phyloP scores from a whole-genome alignment of 2,888 invertebrate species.

The Colletes collaris region DNA sequence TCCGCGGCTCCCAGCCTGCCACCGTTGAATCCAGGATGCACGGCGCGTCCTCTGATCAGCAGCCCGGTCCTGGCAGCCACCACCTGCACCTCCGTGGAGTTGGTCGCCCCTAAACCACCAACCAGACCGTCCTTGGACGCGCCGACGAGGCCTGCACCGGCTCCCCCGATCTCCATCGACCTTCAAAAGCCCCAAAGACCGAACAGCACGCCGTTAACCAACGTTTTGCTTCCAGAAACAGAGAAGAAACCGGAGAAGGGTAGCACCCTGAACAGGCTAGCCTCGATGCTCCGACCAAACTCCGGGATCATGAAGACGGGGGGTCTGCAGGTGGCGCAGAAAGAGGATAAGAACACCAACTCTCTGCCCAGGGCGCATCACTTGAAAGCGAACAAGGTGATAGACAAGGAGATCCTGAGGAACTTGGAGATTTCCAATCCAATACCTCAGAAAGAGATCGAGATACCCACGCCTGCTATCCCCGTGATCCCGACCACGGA shows the following conservation, averaged over 20 bases:
- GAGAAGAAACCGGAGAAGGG: conserved; percentile 82
- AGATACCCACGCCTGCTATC: conserved; percentile 85
- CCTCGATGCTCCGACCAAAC: conserved; percentile 86
- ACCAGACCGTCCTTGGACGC: conserved; percentile 85
- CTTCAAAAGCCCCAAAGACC: conserved; percentile 75
- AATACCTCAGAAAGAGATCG: conserved; percentile 89
- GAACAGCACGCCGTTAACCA: conserved; percentile 73
- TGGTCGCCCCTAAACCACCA: conserved; percentile 86
- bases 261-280: conserved; percentile 88
- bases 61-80: conserved; percentile 92
- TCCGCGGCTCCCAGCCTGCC: conserved; percentile 85
- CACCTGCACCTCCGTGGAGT: conserved; percentile 90
- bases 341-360: conserved; percentile 84
- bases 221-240: conserved; percentile 65
- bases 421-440: conserved; percentile 93
- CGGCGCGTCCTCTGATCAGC: conserved; percentile 90
- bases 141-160: conserved; percentile 86
- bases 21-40: conserved; percentile 86
- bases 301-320: conserved; percentile 85
- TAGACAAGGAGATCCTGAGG: conserved; percentile 89
- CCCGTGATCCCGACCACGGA: conserved; percentile 85
- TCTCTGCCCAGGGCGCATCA: conserved; percentile 86
- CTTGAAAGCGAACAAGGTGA: conserved; percentile 87
- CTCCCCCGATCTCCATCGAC: conserved; percentile 74
- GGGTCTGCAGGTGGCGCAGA: conserved; percentile 83